phyloP scores from a whole-genome alignment of 2,888 invertebrate species.

The Oligia latruncula region DNA sequence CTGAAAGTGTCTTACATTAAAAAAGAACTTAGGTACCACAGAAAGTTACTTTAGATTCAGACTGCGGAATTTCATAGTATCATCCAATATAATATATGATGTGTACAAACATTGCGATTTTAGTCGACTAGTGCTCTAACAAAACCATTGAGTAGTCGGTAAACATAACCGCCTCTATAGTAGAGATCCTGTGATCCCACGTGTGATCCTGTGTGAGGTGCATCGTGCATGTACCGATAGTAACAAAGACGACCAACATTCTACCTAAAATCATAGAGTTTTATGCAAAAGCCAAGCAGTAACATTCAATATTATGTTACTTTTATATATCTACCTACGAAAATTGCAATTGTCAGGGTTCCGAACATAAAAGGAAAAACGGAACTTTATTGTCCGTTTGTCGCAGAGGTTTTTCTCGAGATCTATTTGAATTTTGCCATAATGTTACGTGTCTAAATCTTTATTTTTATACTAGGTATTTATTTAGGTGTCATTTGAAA shows the following conservation, averaged over 20 bases:
- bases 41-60: neutral
- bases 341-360: neutral
- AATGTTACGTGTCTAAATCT: neutral
- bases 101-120: neutral
- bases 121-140: neutral
- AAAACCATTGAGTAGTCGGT: neutral
- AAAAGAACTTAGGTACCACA: neutral
- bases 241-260: slow-evolving; percentile 1
- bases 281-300: slow-evolving; percentile 7
- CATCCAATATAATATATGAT: no score
- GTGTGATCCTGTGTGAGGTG: neutral
- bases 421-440: neutral
- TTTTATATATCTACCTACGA: slow-evolving; percentile 5
- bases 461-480: no score
- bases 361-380: neutral
- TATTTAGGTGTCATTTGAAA: neutral
- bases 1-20: neutral
- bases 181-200: neutral
- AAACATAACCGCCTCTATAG: neutral
- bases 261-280: neutral
- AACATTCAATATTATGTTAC: neutral
- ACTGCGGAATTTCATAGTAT: neutral
- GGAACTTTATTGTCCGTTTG: neutral
- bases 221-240: slow-evolving; percentile 4
- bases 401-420: neutral